Evolutionary conservation across 2,888 invertebrate genomes (phyloP), one percentile per base, ranked within the genome.

Genomic region (Rotaria socialis): DNA sequence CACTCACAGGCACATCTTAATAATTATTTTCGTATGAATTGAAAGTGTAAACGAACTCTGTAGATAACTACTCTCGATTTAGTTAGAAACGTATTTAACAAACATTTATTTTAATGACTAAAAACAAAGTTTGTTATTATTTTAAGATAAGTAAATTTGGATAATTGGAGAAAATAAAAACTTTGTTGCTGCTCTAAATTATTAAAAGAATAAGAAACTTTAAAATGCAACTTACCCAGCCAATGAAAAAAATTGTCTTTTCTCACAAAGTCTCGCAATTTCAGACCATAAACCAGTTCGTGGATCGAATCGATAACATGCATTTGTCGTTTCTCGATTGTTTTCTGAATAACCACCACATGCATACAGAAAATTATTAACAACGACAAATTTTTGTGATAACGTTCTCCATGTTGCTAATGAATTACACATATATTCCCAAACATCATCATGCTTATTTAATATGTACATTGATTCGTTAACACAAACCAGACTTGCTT

Each of bases 351-450:
- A 86, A 24, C 86, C 86, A 2, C 86, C 86, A 52, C 86, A 86
- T 35, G 86, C 86, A 43, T 86, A 86, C 27, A 86, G 85, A 60
- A 85, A 86, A 84, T 86, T 86, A 52, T 86, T 86, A 1, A 86
- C 86, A 27, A 86, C 86, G 47, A 74, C 86, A 85, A 86, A 86
- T 84, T 86, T 86, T 75, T 86, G 86, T 27, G 74, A 52, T 43
- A 86, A 52, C n/a, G 60, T 86, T 85, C 74, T 85, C 50, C 80
- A 86, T 27, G 86, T 86, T 35, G 86, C 85, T 19, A 74, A 27
- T 35, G 86, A 86, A 56, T 85, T 85, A 50, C 86, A 86, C 84
- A 86, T 75, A 86, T 86, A 86, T 85, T 86, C 85, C 86, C 86
- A 86, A 58, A 75, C 75, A 43, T 86, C 86, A 50, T 86, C 86